A percentile compares a stretch with the other conserved stretches of the same genome.
Evolutionary conservation across 2,888 invertebrate species (phyloP).

Genomic region (Archaeoteleia sp.): DNA sequence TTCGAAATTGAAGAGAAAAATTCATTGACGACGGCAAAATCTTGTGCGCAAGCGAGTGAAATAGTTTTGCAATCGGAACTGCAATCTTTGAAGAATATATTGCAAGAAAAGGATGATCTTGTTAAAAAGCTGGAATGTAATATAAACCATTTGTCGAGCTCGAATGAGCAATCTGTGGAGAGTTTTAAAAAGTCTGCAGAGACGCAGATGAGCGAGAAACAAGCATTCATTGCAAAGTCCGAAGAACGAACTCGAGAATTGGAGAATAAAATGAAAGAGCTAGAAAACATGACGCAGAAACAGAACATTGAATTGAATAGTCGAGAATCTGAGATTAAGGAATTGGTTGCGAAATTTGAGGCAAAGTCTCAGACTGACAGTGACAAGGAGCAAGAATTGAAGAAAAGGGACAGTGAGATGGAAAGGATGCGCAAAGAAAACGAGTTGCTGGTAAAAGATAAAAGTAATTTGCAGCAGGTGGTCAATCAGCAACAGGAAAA

Average conservation of each 20-base stretch:
- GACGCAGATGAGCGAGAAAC: slow-evolving; percentile 50
- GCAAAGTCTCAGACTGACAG: slow-evolving; percentile 56
- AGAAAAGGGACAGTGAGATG: slow-evolving; percentile 59
- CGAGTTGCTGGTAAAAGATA: slow-evolving; percentile 67
- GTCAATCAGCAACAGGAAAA: slow-evolving; percentile 72
- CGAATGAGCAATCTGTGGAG: slow-evolving; percentile 59
- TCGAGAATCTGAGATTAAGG: slow-evolving; percentile 76
- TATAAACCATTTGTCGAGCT: slow-evolving; percentile 74
- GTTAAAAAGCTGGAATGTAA: slow-evolving; percentile 75
- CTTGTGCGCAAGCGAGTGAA: slow-evolving; percentile 76
- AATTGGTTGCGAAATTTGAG: slow-evolving; percentile 73
- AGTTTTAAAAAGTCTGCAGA: slow-evolving; percentile 54
- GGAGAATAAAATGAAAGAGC: slow-evolving; percentile 74
- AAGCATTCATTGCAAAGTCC: slow-evolving; percentile 41
- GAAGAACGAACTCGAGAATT: slow-evolving; percentile 47
- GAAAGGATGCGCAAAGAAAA: slow-evolving; percentile 59
- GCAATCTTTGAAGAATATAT: slow-evolving; percentile 48
- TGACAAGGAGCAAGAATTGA: slow-evolving; percentile 62
- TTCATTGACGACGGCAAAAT: slow-evolving; percentile 76
- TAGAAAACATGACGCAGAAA: slow-evolving; percentile 65
- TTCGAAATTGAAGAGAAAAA: slow-evolving; percentile 76
- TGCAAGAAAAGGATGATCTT: slow-evolving; percentile 64
- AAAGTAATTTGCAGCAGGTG: slow-evolving; percentile 76
- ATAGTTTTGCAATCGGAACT: slow-evolving; percentile 60
- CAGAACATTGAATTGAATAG: slow-evolving; percentile 77